These are phyloP conservation scores for Lasioglossum leucozonium DNA, from an alignment of 2,888 invertebrate species.

Conservation along the genomic window DNA sequence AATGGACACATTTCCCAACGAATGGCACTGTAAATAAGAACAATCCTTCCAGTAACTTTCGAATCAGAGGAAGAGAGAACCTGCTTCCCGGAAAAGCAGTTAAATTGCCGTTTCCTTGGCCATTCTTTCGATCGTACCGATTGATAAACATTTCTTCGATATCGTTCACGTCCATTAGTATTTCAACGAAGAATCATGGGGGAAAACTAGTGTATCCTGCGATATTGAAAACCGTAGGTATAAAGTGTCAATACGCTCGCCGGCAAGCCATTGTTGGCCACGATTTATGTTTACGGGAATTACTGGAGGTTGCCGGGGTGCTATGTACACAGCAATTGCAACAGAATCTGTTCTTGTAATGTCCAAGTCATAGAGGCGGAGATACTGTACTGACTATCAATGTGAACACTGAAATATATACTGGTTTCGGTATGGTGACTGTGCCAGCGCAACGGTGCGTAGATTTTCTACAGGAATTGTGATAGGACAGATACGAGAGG, in stretches of 20 bases:
- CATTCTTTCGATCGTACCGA: constrained; percentile 38
- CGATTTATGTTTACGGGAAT: constrained; percentile 79
- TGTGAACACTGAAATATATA: constrained; percentile 40
- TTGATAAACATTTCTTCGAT: constrained; percentile 62
- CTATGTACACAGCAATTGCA: constrained; percentile 44
- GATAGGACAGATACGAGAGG: constrained; percentile 33
- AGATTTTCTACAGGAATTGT: constrained; percentile 18
- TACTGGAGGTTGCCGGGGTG: constrained; percentile 57
- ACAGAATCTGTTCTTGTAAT: constrained; percentile 68
- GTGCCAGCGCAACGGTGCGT: constrained; percentile 17
- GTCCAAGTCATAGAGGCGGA: constrained; percentile 69
- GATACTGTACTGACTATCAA: constrained; percentile 55
- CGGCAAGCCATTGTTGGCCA: constrained; percentile 77
- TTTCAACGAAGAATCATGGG: constrained; percentile 72
- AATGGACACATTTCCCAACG: not conserved
- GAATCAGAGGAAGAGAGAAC: not conserved
- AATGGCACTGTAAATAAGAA: not conserved
- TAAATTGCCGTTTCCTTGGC: constrained; percentile 46
- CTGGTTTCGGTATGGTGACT: not conserved
- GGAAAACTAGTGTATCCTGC: constrained; percentile 64
- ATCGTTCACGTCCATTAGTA: constrained; percentile 75
- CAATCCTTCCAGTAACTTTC: not conserved
- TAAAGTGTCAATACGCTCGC: constrained; percentile 81
- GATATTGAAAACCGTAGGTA: constrained; percentile 64
- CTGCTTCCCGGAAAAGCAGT: constrained; percentile 15